These are phyloP conservation scores for Eudorcas thomsonii DNA, from an alignment of 2,113 vertebrate genomes.

Conservation along the genomic window DNA sequence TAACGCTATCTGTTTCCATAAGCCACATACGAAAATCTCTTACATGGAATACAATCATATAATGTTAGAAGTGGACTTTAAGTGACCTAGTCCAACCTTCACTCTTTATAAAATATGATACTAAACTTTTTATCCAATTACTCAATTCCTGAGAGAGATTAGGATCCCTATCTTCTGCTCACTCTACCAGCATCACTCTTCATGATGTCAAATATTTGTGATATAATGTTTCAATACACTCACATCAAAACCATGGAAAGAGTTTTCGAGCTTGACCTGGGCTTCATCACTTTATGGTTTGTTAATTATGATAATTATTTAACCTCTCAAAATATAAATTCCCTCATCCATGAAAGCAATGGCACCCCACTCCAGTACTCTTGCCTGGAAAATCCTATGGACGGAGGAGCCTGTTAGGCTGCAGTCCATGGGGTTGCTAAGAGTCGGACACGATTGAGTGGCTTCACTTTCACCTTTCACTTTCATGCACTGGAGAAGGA, in stretches of 20 bases:
- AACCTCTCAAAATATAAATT: conserved; percentile 23
- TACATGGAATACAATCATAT: not conserved
- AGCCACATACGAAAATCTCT: not conserved
- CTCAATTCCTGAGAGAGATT: not conserved
- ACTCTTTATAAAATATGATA: not conserved
- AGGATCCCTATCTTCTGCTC: not conserved
- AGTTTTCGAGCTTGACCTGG: not conserved
- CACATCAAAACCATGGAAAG: not conserved
- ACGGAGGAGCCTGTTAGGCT: too few species aligned
- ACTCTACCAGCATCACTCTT: not conserved
- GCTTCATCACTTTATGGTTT: not conserved
- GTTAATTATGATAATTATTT: conserved; percentile 6
- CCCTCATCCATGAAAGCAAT: not conserved
- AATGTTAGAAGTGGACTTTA: not conserved
- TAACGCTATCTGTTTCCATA: not conserved
- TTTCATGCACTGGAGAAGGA: too few species aligned
- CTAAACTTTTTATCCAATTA: not conserved
- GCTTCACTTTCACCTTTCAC: too few species aligned
- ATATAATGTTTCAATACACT: conserved; percentile 39
- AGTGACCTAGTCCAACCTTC: not conserved
- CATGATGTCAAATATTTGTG: conserved; percentile 1
- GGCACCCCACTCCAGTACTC: too few species aligned
- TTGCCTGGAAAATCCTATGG: too few species aligned
- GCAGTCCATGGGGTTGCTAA: too few species aligned
- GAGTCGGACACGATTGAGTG: too few species aligned